A percentile compares a stretch with the other conserved stretches of the same genome.
phyloP scores from a whole-genome alignment of 2,888 invertebrate species.

The Drosophila trichaetosa region DNA sequence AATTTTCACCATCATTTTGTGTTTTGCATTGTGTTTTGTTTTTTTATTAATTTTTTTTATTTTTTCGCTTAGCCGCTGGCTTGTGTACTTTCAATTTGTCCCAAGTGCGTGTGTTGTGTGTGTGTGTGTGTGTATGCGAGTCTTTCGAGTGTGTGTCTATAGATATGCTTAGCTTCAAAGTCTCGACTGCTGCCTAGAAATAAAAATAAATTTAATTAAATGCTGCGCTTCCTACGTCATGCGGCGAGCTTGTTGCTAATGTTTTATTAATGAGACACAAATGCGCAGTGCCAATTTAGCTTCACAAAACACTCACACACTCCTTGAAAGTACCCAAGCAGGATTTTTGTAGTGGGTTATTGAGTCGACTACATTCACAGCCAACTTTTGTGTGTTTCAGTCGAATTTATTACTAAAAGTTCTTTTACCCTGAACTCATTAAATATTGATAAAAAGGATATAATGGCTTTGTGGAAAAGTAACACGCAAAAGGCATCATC shows the following conservation, averaged over 20 bases:
- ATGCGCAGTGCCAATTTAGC: constrained; percentile 9
- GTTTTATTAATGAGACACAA: constrained; percentile 46
- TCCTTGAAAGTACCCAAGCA: neutral
- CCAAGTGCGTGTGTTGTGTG: constrained; percentile 25
- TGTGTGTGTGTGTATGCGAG: neutral
- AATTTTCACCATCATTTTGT: constrained; percentile 39
- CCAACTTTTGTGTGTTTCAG: neutral
- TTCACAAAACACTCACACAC: neutral
- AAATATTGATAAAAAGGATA: neutral
- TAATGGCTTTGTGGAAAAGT: neutral
- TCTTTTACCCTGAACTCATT: neutral
- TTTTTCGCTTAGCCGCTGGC: constrained; percentile 45
- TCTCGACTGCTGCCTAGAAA: constrained; percentile 19
- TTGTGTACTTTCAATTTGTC: constrained; percentile 69
- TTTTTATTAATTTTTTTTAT: constrained; percentile 25
- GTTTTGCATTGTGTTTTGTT: constrained; percentile 18
- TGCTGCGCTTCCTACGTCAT: constrained; percentile 1
- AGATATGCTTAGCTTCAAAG: constrained; percentile 15
- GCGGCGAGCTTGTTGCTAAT: constrained; percentile 14
- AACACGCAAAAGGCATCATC: neutral
- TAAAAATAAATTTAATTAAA: constrained; percentile 49
- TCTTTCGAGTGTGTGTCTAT: constrained; percentile 25
- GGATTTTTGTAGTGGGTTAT: neutral
- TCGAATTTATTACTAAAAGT: neutral
- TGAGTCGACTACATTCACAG: neutral